Base-by-base conservation (phyloP, 2,797 vertebrate genomes). In the Crocodylus rhombifer region DNA sequence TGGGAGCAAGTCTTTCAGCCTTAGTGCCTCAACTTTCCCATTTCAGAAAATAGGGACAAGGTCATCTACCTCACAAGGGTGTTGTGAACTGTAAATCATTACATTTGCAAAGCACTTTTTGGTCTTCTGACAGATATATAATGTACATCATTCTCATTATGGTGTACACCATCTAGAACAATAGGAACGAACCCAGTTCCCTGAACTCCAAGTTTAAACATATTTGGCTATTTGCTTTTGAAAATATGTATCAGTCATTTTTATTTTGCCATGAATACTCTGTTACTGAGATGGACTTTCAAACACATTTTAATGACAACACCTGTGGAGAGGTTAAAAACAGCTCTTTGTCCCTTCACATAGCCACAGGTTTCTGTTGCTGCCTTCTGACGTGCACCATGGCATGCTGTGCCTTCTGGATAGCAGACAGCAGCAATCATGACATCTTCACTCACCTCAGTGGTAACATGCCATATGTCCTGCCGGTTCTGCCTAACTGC, bases 401-500 rank as follows among this genome's bases (percentile, higher is more conserved):
- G 20, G 21, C 13, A 25, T 12, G 20, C 33, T 25, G 33, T 71
- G 33, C 13, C 33, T 93, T 3, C 71, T 28, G 71, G 79, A 63
- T 83, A 84, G 58, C 67, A 25, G 26, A 81, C 3, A 65, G 28
- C 11, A 18, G 21, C 0, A 1, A 63, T 60, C 5, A 36, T 60
- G 60, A 77, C 89, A 80, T 78, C 61, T 14, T 7, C 7, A 75
- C 36, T 62, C 74, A 30, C 85, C 95, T 55, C 12, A 87, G 30
- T 92, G 75, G 23, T 78, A n/a, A 77, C 0, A 0, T 80, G 57
- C 71, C 81, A 14, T 14, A 83, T 71, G 83, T 80, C 57, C 20
- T 55, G 15, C 30, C 60, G 85, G 14, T 63, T 83, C 0, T 0
- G 65, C 30, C 30, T 33, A 33, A 4, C 16, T 65, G 14, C 81